A percentile compares a stretch with the other conserved stretches of the same genome.
These are phyloP conservation scores for Drosophila acutilabella DNA, from an alignment of 2,888 invertebrate genomes.

Conservation along the genomic window DNA sequence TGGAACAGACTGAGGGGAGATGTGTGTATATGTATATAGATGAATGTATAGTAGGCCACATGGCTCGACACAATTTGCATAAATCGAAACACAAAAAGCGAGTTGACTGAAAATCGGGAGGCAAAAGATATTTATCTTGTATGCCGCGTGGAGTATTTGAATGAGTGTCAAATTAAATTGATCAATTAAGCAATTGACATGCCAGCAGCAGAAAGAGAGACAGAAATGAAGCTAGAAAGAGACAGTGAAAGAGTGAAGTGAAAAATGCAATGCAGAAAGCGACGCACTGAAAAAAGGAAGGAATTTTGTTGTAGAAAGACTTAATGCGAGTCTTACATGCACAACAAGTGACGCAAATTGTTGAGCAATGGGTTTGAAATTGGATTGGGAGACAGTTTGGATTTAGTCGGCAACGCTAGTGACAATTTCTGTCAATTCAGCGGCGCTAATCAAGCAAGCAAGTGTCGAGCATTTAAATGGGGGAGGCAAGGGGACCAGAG, in stretches of 20 bases:
- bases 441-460: constrained; percentile 74
- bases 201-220: constrained; percentile 22
- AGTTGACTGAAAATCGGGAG: constrained; percentile 69
- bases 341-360: constrained; percentile 74
- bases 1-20: constrained; percentile 39
- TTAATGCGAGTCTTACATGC: constrained; percentile 51
- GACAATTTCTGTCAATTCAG: constrained; percentile 79
- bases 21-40: constrained; percentile 9
- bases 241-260: constrained; percentile 11
- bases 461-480: constrained; percentile 64
- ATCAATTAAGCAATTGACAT: constrained; percentile 82
- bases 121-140: constrained; percentile 76
- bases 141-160: constrained; percentile 64
- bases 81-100: constrained; percentile 77
- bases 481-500: constrained; percentile 15
- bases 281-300: background rate
- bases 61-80: constrained; percentile 74
- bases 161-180: constrained; percentile 83
- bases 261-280: constrained; percentile 49
- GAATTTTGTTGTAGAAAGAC: constrained; percentile 7
- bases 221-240: background rate
- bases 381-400: constrained; percentile 1
- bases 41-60: constrained; percentile 57
- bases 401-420: constrained; percentile 39
- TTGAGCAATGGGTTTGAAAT: constrained; percentile 38